A percentile compares a stretch with the other conserved stretches of the same genome.
These are phyloP conservation scores for Mesodorylaimus sp. DNA, from an alignment of 2,888 invertebrate species.

Conservation along the genomic window DNA sequence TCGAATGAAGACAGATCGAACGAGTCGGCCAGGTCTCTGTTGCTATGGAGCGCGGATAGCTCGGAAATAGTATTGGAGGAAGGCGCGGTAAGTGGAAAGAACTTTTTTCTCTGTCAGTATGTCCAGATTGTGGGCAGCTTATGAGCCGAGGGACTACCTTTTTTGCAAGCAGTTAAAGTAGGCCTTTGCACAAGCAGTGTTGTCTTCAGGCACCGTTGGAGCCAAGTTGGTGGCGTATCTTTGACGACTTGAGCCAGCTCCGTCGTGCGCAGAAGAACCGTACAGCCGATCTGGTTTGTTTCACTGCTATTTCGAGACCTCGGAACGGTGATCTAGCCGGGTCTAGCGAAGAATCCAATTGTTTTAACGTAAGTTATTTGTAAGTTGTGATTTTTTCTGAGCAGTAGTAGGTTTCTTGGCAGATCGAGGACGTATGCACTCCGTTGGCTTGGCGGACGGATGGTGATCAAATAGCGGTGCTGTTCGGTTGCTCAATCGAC, in stretches of 20 bases:
- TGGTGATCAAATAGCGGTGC: conserved; percentile 4
- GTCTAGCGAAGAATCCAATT: too few species aligned
- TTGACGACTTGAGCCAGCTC: background rate
- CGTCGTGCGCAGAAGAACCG: background rate
- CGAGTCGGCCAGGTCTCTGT: background rate
- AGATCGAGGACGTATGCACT: conserved; percentile 3
- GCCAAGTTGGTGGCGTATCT: background rate
- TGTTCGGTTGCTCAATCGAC: background rate
- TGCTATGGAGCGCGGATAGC: background rate
- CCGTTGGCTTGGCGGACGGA: conserved; percentile 5
- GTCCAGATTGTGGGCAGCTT: too few species aligned
- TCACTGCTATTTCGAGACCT: background rate
- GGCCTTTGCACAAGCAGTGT: background rate
- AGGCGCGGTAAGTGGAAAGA: background rate
- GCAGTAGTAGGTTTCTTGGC: background rate
- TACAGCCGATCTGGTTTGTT: background rate
- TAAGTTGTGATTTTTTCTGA: too few species aligned
- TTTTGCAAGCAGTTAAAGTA: too few species aligned
- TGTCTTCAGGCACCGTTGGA: background rate
- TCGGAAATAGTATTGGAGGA: background rate
- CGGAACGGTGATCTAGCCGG: background rate
- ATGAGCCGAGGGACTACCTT: too few species aligned
- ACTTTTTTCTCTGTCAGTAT: too few species aligned
- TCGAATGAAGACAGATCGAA: too few species aligned
- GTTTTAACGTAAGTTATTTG: too few species aligned